A percentile compares a stretch with the other conserved stretches of the same genome.
Evolutionary conservation across 1,140 invertebrate species (phyloP).

Genomic region (Lanistes nyassanus): DNA sequence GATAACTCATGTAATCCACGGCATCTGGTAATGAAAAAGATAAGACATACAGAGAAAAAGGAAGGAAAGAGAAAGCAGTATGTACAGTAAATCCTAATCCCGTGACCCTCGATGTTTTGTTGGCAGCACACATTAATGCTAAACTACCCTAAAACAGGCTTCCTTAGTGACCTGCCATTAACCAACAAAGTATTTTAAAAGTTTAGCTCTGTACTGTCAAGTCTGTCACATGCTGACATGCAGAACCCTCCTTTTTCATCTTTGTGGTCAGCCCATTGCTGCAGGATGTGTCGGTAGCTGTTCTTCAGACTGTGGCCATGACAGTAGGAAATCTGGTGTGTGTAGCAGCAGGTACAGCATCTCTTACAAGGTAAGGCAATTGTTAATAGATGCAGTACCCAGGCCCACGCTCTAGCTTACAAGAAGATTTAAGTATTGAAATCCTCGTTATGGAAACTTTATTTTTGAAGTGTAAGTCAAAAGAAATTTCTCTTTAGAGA

Average conservation of each 20-base stretch:
- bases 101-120: too few species aligned
- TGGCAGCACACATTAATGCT: too few species aligned
- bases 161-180: too few species aligned
- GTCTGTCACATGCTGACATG: not conserved
- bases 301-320: constrained; percentile 11
- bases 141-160: too few species aligned
- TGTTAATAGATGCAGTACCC: constrained; percentile 13
- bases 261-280: constrained; percentile 24
- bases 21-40: not conserved
- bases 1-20: too few species aligned
- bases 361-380: constrained; percentile 32
- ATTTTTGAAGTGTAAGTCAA: not conserved
- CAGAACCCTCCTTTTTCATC: not conserved
- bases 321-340: constrained; percentile 19
- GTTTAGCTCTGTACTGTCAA: constrained; percentile 19
- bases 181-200: too few species aligned
- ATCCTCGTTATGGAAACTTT: not conserved
- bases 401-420: not conserved
- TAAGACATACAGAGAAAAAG: too few species aligned
- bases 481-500: not conserved
- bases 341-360: constrained; percentile 23
- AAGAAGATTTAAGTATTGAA: not conserved
- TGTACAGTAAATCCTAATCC: too few species aligned
- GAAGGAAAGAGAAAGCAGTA: too few species aligned
- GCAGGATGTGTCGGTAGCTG: not conserved